A percentile compares a stretch with the other conserved stretches of the same genome.
These are phyloP conservation scores for Norana najaformis DNA, from an alignment of 2,888 invertebrate genomes.

Conservation along the genomic window DNA sequence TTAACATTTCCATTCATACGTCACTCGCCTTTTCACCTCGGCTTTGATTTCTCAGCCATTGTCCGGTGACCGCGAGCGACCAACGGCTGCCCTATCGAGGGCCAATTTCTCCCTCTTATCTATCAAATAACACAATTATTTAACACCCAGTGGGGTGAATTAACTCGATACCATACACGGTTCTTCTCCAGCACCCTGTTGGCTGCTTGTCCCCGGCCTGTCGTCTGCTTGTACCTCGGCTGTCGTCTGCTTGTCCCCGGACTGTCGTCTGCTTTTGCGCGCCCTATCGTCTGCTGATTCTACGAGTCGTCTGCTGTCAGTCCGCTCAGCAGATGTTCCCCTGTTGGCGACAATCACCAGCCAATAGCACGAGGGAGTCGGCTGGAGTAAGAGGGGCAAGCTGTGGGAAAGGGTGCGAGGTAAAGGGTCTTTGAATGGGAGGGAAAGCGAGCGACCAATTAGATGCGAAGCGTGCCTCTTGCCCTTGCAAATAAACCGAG, in stretches of 20 bases:
- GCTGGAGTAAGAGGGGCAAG: not conserved
- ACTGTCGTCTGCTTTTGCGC: not conserved
- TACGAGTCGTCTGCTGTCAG: not conserved
- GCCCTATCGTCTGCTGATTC: not conserved
- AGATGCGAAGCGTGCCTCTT: not conserved
- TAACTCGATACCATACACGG: constrained; percentile 7
- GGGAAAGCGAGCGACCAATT: not conserved
- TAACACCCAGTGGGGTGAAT: constrained; percentile 26
- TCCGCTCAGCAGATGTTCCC: constrained; percentile 23
- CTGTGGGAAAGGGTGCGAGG: not conserved
- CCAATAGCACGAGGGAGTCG: constrained; percentile 8
- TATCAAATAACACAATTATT: constrained; percentile 19
- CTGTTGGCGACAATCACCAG: not conserved
- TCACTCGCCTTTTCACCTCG: not conserved
- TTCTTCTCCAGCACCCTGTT: not conserved
- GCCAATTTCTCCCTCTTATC: not conserved
- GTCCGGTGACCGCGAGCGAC: not conserved
- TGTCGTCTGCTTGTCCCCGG: not conserved
- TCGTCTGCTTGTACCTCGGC: too few species aligned
- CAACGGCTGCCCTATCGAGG: not conserved
- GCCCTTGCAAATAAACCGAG: not conserved
- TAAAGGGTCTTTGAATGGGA: not conserved
- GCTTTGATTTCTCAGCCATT: not conserved
- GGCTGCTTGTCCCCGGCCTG: not conserved
- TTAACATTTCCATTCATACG: not conserved